These are phyloP conservation scores for Ooceraea biroi DNA, from an alignment of 1,140 invertebrate genomes.

Conservation along the genomic window DNA sequence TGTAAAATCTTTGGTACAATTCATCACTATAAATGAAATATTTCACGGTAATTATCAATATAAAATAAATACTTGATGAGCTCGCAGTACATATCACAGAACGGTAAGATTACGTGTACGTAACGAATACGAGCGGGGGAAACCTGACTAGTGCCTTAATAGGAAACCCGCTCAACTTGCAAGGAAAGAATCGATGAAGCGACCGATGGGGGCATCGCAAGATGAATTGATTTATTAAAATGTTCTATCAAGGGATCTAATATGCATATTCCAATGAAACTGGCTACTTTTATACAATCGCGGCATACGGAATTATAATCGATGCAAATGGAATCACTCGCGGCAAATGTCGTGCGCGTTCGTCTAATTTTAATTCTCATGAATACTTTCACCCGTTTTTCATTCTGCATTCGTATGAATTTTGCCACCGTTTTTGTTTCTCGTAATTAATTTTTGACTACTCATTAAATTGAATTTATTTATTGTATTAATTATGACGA, in stretches of 20 bases:
- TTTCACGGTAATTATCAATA: too few relatives aligned
- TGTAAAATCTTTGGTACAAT: too few relatives aligned
- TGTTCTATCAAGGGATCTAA: slow-evolving; percentile 7
- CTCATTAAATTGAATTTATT: slow-evolving; percentile 5
- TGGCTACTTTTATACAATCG: slow-evolving; percentile 42
- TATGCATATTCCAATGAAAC: slow-evolving; percentile 32
- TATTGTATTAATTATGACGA: background rate
- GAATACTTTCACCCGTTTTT: background rate
- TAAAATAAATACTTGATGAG: background rate
- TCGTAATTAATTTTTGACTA: background rate
- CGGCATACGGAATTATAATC: slow-evolving; percentile 35
- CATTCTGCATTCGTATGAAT: background rate
- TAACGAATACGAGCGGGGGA: background rate
- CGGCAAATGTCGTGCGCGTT: background rate
- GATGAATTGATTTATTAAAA: slow-evolving; percentile 51
- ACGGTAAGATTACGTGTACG: slow-evolving; percentile 15
- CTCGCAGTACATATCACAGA: background rate
- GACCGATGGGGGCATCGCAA: background rate
- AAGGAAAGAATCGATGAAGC: slow-evolving; percentile 28
- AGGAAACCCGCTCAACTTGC: slow-evolving; percentile 27
- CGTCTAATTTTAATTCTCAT: slow-evolving; percentile 31
- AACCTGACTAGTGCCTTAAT: slow-evolving; percentile 18
- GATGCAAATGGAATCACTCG: slow-evolving; percentile 20
- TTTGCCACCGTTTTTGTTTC: too few relatives aligned
- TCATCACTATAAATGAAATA: too few relatives aligned